Evolutionary conservation across 2,113 vertebrate species (phyloP).

Genomic region (Carollia perspicillata): DNA sequence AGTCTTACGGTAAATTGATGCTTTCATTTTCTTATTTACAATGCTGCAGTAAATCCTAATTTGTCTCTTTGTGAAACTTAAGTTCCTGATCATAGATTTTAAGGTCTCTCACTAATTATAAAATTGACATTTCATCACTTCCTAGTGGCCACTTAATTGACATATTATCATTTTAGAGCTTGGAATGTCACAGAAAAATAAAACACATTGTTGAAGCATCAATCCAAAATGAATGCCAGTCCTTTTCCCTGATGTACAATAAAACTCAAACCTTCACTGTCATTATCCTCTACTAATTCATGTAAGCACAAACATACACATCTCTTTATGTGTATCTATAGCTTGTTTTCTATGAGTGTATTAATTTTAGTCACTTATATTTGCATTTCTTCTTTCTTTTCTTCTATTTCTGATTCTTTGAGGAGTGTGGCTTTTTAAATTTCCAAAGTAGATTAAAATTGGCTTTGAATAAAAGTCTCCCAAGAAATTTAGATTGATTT

Average conservation of each 20-base stretch:
- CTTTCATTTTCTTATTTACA: neutral
- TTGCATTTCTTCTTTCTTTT: neutral
- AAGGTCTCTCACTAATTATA: slow-evolving; percentile 37
- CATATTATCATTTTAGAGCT: slow-evolving; percentile 32
- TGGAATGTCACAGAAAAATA: slow-evolving; percentile 41
- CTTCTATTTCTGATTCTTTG: neutral
- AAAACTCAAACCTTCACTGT: neutral
- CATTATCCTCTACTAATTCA: neutral
- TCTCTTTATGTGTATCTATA: neutral
- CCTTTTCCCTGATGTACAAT: neutral
- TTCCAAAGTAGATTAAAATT: neutral
- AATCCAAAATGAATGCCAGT: neutral
- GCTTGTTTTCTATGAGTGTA: neutral
- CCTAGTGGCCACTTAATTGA: neutral
- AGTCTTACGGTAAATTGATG: neutral
- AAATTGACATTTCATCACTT: slow-evolving; percentile 44
- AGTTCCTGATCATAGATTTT: slow-evolving; percentile 42
- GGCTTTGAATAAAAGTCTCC: neutral
- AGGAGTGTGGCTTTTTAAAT: neutral
- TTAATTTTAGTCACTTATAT: neutral
- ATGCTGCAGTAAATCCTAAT: neutral
- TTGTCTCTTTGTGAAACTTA: slow-evolving; percentile 28
- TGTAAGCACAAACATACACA: neutral
- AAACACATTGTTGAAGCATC: neutral
- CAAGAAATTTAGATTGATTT: neutral